Evolutionary conservation across 1,140 invertebrate species (phyloP).

Genomic region (Lepidurus packardi): DNA sequence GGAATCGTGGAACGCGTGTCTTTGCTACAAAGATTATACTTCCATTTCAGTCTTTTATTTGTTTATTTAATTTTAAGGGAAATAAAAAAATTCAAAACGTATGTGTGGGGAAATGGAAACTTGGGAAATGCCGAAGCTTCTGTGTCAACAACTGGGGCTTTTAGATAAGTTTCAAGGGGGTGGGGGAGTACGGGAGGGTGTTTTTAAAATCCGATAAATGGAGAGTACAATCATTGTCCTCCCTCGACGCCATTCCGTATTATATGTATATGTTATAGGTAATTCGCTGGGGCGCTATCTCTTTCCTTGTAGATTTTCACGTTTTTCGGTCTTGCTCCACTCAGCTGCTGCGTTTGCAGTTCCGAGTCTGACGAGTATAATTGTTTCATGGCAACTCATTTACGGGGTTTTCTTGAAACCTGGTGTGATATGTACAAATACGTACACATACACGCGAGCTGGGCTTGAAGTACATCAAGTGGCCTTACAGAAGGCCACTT

Average conservation of each 20-base stretch:
- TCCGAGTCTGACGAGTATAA: background rate
- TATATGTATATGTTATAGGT: background rate
- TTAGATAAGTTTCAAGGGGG: background rate
- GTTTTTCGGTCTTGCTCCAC: background rate
- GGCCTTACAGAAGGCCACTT: background rate
- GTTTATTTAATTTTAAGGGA: background rate
- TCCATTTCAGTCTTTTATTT: background rate
- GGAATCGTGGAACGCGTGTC: slow-evolving; percentile 8
- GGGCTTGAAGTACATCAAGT: background rate
- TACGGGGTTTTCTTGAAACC: background rate
- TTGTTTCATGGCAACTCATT: slow-evolving; percentile 9
- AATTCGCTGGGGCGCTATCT: background rate
- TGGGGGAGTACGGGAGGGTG: background rate
- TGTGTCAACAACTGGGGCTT: background rate
- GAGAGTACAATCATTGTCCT: background rate
- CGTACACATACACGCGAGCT: background rate
- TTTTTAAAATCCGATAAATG: background rate
- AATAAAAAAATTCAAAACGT: background rate
- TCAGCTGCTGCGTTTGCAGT: background rate
- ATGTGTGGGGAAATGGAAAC: background rate
- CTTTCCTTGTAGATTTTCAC: background rate
- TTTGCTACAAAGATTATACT: background rate
- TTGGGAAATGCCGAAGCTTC: slow-evolving; percentile 7
- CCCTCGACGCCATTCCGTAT: background rate
- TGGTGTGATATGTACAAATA: background rate